phyloP scores from a whole-genome alignment of 2,888 invertebrate genomes.

The Zaprionus obscuricornis region DNA sequence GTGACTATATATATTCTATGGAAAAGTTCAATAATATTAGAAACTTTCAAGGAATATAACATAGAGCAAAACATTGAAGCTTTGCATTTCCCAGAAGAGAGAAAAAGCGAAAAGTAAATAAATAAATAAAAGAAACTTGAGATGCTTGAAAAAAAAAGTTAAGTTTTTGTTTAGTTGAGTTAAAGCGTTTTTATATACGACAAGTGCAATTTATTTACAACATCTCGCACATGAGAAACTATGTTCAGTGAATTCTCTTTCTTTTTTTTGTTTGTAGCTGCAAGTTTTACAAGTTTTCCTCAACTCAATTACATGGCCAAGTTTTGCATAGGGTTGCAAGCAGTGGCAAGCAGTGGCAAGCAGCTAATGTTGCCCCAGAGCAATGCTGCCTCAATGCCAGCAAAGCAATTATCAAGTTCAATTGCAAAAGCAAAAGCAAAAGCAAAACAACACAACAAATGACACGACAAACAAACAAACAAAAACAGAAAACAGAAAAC shows the following conservation, averaged over 20 bases:
- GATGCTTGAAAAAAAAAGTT: background rate
- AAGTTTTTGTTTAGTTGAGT: slow-evolving; percentile 20
- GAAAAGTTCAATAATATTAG: slow-evolving; percentile 5
- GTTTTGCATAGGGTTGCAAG: too few relatives aligned
- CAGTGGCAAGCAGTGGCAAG: too few relatives aligned
- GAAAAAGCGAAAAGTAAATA: too few relatives aligned
- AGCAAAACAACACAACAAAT: slow-evolving; percentile 20
- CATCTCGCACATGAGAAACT: slow-evolving; percentile 29
- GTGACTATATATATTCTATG: too few relatives aligned
- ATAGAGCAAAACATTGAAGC: too few relatives aligned
- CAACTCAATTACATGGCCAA: slow-evolving; percentile 62
- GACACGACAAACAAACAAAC: slow-evolving; percentile 23
- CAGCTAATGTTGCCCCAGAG: slow-evolving; percentile 42
- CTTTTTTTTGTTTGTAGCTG: slow-evolving; percentile 3
- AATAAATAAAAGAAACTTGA: slow-evolving; percentile 1
- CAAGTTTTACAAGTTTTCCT: slow-evolving; percentile 58
- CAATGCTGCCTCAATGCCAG: slow-evolving; percentile 25
- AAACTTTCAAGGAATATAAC: too few relatives aligned
- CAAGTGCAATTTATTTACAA: slow-evolving; percentile 50
- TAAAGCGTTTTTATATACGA: slow-evolving; percentile 44
- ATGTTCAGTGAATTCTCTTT: too few relatives aligned
- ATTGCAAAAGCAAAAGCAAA: slow-evolving; percentile 34
- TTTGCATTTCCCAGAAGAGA: too few relatives aligned
- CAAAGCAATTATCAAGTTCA: slow-evolving; percentile 60
- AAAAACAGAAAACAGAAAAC: slow-evolving; percentile 30